Conservation (phyloP, 2,113 vertebrate species). For the Salminus brasiliensis region DNA sequence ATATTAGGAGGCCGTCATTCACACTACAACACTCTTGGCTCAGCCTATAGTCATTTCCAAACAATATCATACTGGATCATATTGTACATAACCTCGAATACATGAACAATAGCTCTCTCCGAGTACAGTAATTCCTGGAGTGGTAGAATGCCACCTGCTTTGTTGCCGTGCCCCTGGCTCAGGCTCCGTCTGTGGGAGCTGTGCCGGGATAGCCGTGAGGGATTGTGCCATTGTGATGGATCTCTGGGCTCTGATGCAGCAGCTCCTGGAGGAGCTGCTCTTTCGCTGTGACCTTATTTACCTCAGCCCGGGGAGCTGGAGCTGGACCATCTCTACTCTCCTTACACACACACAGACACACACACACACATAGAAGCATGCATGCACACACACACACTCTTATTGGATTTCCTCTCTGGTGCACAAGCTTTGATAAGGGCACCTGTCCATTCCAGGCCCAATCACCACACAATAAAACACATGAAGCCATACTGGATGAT, state of each 20-base stretch:
- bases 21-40: neutral
- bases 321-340: constrained; percentile 55
- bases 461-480: constrained; percentile 73
- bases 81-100: constrained; percentile 10
- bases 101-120: constrained; percentile 20
- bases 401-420: constrained; percentile 51
- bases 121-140: constrained; percentile 21
- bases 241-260: constrained; percentile 50
- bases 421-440: constrained; percentile 73
- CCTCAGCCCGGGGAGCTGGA: constrained; percentile 61
- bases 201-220: constrained; percentile 1
- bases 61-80: constrained; percentile 11
- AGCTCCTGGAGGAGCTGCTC: constrained; percentile 69
- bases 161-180: constrained; percentile 16
- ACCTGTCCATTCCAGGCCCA: constrained; percentile 76
- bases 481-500: constrained; percentile 68
- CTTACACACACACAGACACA: constrained; percentile 54
- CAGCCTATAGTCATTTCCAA: constrained; percentile 13
- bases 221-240: constrained; percentile 55
- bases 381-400: constrained; percentile 52
- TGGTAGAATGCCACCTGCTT: constrained; percentile 25
- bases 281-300: constrained; percentile 73
- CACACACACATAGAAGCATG: neutral
- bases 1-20: neutral
- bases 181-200: neutral